Evolutionary conservation across 2,113 vertebrate genomes (phyloP).

Genomic region (Melanerpes aurifrons): DNA sequence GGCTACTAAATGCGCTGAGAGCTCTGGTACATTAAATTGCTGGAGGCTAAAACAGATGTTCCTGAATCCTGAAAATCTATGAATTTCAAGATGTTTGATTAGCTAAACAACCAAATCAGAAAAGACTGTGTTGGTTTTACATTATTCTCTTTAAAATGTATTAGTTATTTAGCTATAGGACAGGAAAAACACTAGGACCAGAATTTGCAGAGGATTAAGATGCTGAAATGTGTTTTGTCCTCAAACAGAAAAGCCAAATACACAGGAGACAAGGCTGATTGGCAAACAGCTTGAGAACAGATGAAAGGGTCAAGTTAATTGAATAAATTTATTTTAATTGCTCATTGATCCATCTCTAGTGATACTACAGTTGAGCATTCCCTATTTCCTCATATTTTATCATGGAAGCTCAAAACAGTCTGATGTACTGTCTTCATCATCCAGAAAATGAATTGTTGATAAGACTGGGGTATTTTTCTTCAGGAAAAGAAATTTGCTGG

Average conservation of each 20-base stretch:
- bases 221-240: not conserved
- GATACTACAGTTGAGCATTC: not conserved
- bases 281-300: not conserved
- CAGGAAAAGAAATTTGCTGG: not conserved
- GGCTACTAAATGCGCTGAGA: not conserved
- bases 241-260: not conserved
- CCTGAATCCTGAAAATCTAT: not conserved
- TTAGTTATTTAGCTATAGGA: not conserved
- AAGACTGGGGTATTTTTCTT: not conserved
- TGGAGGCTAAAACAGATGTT: not conserved
- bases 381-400: not conserved
- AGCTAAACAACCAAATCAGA: not conserved
- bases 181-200: not conserved
- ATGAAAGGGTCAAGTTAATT: slow-evolving; percentile 22
- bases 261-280: not conserved
- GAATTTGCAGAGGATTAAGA: not conserved
- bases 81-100: not conserved
- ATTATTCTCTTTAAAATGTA: not conserved
- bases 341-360: not conserved
- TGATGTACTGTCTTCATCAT: not conserved
- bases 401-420: not conserved
- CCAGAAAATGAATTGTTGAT: not conserved
- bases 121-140: not conserved
- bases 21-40: not conserved
- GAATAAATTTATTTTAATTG: slow-evolving; percentile 17